Evolutionary conservation across 2,888 invertebrate species (phyloP), one percentile per base, ranked within the genome.

Genomic region (Nemurella pictetii): DNA sequence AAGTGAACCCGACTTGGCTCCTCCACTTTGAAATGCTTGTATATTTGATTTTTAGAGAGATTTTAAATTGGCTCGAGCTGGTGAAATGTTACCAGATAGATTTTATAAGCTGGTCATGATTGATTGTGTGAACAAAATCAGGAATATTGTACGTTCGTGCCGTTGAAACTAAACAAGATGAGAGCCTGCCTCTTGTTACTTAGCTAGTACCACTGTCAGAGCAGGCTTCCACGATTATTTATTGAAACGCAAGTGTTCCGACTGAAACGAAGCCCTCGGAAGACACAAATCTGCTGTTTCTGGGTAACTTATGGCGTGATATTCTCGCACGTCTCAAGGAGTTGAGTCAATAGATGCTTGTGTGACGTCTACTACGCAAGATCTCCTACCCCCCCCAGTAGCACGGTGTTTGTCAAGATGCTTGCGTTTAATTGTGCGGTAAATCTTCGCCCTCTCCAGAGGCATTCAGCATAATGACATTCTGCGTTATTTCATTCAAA

Each of bases 381-480:
- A 55, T 55, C 55, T 55, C 55, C 5, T 20, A 55, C 55, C 55
- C 20, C 9, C 3, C 9, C 1, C 55, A 55, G 55, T 12, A 55
- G 55, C 5, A 20, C 55, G 55, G 75, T 75, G 28, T 28, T 78
- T 78, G 78, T 30, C 78, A 15, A 29, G 28, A 28, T n/a, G 28
- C 78, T 78, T 20, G 78, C 29, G 78, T 78, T 78, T 78, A 78
- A 78, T 78, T 78, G 78, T 78, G 78, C 78, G 78, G 78, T 78
- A 78, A 78, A 78, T 78, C 78, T 78, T 78, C 30, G 78, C 28
- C 30, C 30, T 78, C 75, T 28, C 78, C 5, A 15, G 78, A 78
- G 78, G 28, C 30, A 78, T 78, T 78, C 78, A 78, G 29, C 78
- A 78, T 78, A 78, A 78, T 78, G 78, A 78, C 78, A 78, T 28